These are phyloP conservation scores for Ptychadena robeensis DNA, from an alignment of 2,797 vertebrate genomes.

Conservation along the genomic window DNA sequence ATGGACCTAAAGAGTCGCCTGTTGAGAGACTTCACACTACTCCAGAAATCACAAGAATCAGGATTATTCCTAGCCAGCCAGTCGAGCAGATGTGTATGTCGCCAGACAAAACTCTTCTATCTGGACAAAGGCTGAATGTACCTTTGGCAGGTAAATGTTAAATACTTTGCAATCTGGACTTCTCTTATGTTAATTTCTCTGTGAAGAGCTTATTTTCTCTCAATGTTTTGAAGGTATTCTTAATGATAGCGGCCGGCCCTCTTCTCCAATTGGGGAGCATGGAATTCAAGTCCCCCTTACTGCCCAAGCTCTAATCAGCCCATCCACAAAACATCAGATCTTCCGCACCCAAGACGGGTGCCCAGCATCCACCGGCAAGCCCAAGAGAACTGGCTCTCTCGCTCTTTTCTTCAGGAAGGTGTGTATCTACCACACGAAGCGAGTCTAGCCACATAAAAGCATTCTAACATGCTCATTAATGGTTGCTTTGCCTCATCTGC, in stretches of 20 bases:
- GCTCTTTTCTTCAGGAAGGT: conserved; percentile 97
- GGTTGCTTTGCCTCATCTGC: background rate
- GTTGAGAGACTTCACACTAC: conserved; percentile 77
- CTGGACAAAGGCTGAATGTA: conserved; percentile 78
- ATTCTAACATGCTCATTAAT: background rate
- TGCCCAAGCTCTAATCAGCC: conserved; percentile 82
- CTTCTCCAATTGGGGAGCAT: conserved; percentile 74
- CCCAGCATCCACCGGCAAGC: conserved; percentile 71
- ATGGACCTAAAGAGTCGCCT: conserved; percentile 75
- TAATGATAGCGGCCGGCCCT: conserved; percentile 77
- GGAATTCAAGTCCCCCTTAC: conserved; percentile 73
- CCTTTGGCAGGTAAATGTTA: conserved; percentile 82
- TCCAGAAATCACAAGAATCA: conserved; percentile 74
- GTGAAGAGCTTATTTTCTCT: background rate
- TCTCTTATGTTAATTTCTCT: background rate
- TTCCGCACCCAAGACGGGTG: conserved; percentile 65
- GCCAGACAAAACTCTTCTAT: conserved; percentile 74
- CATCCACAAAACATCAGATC: conserved; percentile 71
- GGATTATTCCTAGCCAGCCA: conserved; percentile 72
- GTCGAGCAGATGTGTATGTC: conserved; percentile 72
- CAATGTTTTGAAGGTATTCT: conserved; percentile 73
- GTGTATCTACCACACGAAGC: background rate
- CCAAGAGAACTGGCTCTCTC: conserved; percentile 88
- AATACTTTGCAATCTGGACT: background rate
- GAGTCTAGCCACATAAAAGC: background rate